Conservation (phyloP, 2,888 invertebrate genomes). For the Agrypnus murinus region DNA sequence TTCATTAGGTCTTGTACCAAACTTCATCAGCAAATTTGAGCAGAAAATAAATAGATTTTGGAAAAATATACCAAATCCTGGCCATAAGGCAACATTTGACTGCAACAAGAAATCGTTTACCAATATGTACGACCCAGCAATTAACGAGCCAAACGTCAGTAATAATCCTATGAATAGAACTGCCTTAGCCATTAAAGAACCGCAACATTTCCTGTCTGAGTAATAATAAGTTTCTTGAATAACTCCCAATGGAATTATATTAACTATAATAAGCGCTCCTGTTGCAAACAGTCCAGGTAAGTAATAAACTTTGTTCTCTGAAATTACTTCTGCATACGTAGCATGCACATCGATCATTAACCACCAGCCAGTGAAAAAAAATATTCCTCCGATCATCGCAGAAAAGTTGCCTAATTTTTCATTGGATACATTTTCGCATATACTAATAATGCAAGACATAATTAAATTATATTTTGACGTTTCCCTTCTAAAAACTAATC, state of each 20-base stretch:
- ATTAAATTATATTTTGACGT: conserved; percentile 14
- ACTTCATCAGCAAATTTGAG: conserved; percentile 58
- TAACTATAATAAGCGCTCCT: conserved; percentile 57
- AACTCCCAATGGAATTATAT: conserved; percentile 56
- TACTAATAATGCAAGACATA: conserved; percentile 19
- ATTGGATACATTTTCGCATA: conserved; percentile 15
- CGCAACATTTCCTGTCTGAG: conserved; percentile 49
- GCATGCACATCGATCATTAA: conserved; percentile 60
- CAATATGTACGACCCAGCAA: conserved; percentile 60
- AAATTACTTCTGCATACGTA: conserved; percentile 46
- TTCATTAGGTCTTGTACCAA: conserved; percentile 46
- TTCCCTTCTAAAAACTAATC: not conserved
- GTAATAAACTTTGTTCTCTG: conserved; percentile 54
- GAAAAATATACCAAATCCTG: conserved; percentile 61
- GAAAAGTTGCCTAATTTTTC: conserved; percentile 54
- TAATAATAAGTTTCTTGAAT: conserved; percentile 51
- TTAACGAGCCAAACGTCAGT: conserved; percentile 61
- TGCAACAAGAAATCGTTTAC: conserved; percentile 61
- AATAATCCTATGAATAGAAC: conserved; percentile 59
- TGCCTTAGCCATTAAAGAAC: conserved; percentile 52
- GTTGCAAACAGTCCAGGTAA: conserved; percentile 60
- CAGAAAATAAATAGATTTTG: conserved; percentile 61
- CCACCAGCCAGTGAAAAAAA: conserved; percentile 65
- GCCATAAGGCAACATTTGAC: conserved; percentile 56
- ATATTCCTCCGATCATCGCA: conserved; percentile 53